These are phyloP conservation scores for Aphrophora alni DNA, from an alignment of 2,888 invertebrate genomes.

Conservation along the genomic window DNA sequence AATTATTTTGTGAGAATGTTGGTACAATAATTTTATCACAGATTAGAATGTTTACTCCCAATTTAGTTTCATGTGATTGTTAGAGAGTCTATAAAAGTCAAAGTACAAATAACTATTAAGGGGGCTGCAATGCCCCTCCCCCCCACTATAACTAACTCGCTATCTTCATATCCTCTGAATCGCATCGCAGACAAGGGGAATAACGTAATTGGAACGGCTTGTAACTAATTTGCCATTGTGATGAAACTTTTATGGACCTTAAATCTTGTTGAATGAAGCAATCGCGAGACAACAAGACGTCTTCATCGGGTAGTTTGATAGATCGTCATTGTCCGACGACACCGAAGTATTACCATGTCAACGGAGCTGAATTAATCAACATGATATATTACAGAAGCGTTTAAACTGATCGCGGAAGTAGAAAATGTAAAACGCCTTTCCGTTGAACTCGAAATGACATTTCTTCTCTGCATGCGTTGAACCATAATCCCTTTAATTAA, in stretches of 20 bases:
- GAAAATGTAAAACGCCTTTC: slow-evolving; percentile 2
- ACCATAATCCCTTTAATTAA: slow-evolving; percentile 1
- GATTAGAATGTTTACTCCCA: too few relatives aligned
- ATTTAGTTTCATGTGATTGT: too few relatives aligned
- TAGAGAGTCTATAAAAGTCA: too few relatives aligned
- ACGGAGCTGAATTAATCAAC: neutral
- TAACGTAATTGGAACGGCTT: neutral
- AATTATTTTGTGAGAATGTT: too few relatives aligned
- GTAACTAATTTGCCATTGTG: neutral
- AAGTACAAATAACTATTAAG: neutral
- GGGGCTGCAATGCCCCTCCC: neutral
- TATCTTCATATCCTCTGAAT: neutral
- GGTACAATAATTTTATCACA: too few relatives aligned
- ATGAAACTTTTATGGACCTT: neutral
- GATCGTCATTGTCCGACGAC: slow-evolving; percentile 2
- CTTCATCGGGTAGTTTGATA: neutral
- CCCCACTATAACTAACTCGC: neutral
- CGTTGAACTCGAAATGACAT: neutral
- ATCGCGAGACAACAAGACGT: neutral
- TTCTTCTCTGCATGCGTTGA: neutral
- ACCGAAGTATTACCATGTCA: neutral
- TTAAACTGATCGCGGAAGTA: neutral
- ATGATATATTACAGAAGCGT: neutral
- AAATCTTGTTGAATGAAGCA: neutral
- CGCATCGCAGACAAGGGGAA: neutral